Evolutionary conservation across 2,888 invertebrate genomes (phyloP).

Genomic region (Apotomis turbidana): DNA sequence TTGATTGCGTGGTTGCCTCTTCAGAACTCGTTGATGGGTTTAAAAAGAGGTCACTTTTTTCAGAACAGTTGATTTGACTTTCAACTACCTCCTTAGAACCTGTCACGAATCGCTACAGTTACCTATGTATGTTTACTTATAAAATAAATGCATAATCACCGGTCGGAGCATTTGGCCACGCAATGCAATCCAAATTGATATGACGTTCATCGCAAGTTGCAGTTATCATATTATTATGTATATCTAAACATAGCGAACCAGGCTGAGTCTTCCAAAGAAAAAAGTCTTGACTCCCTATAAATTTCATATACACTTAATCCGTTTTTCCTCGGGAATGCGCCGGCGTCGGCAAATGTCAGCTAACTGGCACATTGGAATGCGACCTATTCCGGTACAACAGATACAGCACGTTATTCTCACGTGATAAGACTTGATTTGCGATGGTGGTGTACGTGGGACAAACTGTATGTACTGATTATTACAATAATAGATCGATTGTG

Average conservation of each 20-base stretch:
- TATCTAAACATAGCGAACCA: slow-evolving; percentile 47
- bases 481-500: slow-evolving; percentile 31
- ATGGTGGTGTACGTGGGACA: neutral
- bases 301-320: neutral
- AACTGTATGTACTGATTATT: slow-evolving; percentile 19
- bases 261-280: neutral
- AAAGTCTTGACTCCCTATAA: neutral
- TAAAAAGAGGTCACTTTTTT: too few species aligned
- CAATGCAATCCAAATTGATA: slow-evolving; percentile 9
- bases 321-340: neutral
- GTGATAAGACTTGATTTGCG: slow-evolving; percentile 12
- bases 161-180: neutral
- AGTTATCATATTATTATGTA: slow-evolving; percentile 30
- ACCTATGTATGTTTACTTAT: too few species aligned
- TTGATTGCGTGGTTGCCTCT: too few species aligned
- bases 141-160: too few species aligned
- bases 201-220: slow-evolving; percentile 25
- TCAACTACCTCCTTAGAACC: too few species aligned
- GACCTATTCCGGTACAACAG: slow-evolving; percentile 49
- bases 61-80: too few species aligned
- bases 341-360: slow-evolving; percentile 62
- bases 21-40: too few species aligned
- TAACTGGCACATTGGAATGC: slow-evolving; percentile 72
- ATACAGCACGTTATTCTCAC: slow-evolving; percentile 1
- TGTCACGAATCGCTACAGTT: too few species aligned